Conservation (phyloP, 30 jellyfish, hydroid and myxozoan genomes). For the Catostylus mosaicus region DNA sequence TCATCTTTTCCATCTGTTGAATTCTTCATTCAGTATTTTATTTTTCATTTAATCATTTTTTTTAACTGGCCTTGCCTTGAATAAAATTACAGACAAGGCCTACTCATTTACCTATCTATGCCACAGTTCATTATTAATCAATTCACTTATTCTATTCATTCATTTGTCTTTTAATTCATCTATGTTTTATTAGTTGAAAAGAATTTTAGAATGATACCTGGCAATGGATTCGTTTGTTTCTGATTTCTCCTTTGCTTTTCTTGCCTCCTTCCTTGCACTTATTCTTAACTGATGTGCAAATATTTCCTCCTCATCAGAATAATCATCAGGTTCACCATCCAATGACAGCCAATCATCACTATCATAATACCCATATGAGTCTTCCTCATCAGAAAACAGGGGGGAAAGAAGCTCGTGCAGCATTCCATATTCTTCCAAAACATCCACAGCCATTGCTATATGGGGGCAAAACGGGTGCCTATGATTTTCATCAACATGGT, state of each 20-base stretch:
- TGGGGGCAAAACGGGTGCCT: conserved; percentile 8
- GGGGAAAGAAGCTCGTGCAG: conserved; percentile 26
- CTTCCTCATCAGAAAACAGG: conserved; percentile 44
- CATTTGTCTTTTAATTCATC: too few species aligned
- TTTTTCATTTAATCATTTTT: too few species aligned
- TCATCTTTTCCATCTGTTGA: too few species aligned
- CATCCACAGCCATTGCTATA: conserved; percentile 1
- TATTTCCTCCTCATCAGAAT: conserved; percentile 36
- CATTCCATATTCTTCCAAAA: conserved; percentile 15
- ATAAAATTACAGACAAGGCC: too few species aligned
- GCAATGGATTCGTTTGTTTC: neutral
- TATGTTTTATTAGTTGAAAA: too few species aligned
- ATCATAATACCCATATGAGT: conserved; percentile 16
- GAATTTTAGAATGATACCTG: too few species aligned
- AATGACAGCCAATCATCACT: conserved; percentile 61
- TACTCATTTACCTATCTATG: too few species aligned
- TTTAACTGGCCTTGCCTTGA: too few species aligned
- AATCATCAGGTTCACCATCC: conserved; percentile 21
- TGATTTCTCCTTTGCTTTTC: neutral
- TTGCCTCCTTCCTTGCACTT: conserved; percentile 23
- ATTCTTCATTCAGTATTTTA: too few species aligned
- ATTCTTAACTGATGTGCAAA: neutral
- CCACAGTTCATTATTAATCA: too few species aligned
- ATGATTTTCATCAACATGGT: neutral
- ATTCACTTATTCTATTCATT: too few species aligned